Evolutionary conservation across 2,888 invertebrate genomes (phyloP).

Genomic region (Netelia melanura): DNA sequence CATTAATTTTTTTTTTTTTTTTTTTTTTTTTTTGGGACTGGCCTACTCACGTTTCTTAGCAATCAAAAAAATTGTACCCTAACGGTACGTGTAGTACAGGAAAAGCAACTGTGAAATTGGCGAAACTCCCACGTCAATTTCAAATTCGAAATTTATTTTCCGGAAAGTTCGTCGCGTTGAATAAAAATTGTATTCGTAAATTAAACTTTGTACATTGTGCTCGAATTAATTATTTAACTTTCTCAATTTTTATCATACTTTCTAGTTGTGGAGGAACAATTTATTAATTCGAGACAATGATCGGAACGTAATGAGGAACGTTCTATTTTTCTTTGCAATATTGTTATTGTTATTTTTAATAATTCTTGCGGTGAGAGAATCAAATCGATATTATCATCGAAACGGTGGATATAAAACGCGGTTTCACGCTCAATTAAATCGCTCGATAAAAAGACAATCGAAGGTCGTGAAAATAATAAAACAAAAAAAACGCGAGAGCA

Average conservation of each 20-base stretch:
- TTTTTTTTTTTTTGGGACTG: neutral
- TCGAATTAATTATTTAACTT: no score
- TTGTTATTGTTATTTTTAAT: neutral
- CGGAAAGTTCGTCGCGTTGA: no score
- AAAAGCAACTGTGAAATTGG: neutral
- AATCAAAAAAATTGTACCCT: constrained; percentile 9
- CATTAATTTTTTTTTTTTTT: constrained; percentile 12
- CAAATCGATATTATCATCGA: constrained; percentile 4
- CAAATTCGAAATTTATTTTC: neutral
- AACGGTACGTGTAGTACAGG: constrained; percentile 25
- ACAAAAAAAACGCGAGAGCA: neutral
- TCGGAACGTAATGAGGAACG: no score
- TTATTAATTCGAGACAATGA: no score
- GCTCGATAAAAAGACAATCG: neutral
- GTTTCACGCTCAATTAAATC: constrained; percentile 44
- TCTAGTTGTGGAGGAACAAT: neutral
- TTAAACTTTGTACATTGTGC: no score
- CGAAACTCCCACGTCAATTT: neutral
- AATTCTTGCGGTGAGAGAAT: neutral
- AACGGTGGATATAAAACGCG: constrained; percentile 16
- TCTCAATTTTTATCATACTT: neutral
- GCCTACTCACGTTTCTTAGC: neutral
- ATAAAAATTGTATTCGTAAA: no score
- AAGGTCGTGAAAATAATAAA: neutral
- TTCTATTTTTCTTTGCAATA: no score